A percentile compares a stretch with the other conserved stretches of the same genome.
These are phyloP conservation scores for Drosophila seclusa DNA, from an alignment of 2,888 invertebrate genomes.

Conservation along the genomic window DNA sequence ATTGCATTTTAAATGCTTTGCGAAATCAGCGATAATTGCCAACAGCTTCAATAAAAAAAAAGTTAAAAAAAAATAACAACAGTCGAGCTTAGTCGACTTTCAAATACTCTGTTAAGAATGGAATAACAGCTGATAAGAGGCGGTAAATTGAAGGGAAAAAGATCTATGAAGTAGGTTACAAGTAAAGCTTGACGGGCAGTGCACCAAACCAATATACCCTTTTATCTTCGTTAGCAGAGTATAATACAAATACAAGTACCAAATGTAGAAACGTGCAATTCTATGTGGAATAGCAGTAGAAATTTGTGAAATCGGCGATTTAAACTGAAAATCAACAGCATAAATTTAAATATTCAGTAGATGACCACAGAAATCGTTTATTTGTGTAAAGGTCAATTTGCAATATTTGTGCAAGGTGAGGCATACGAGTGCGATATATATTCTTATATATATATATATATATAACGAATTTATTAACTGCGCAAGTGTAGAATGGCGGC, in stretches of 20 bases:
- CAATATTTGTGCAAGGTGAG: conserved; percentile 78
- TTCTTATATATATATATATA: background rate
- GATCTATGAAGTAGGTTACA: background rate
- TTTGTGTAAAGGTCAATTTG: conserved; percentile 77
- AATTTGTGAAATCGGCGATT: conserved; percentile 7
- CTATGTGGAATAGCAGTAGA: conserved; percentile 12
- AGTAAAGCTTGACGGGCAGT: background rate
- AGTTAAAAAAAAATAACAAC: background rate
- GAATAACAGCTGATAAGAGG: background rate
- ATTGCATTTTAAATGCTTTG: conserved; percentile 36
- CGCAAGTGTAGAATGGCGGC: conserved; percentile 31
- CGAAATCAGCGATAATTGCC: conserved; percentile 29
- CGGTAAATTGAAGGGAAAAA: background rate
- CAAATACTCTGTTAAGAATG: background rate
- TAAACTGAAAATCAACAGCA: conserved; percentile 30
- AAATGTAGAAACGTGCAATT: conserved; percentile 44
- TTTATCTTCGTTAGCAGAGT: background rate
- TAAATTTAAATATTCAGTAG: conserved; percentile 56
- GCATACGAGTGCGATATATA: conserved; percentile 31
- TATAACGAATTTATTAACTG: background rate
- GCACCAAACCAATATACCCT: background rate
- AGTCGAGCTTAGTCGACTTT: background rate
- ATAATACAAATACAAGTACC: conserved; percentile 17
- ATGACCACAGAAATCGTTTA: conserved; percentile 45
- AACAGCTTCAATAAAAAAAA: conserved; percentile 8